Evolutionary conservation across 2,888 invertebrate species (phyloP).

Genomic region (Syritta pipiens): DNA sequence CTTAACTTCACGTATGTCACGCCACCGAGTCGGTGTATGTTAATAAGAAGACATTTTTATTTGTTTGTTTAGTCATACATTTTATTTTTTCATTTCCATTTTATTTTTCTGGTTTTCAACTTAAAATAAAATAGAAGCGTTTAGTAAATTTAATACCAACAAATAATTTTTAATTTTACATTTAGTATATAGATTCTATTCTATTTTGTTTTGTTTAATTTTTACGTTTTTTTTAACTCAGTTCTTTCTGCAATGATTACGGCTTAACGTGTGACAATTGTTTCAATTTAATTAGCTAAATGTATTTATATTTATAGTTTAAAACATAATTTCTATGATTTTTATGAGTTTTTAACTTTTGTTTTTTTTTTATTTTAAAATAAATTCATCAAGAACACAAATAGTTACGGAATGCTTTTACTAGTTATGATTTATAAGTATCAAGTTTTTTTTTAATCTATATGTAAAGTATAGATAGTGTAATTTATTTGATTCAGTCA

Average conservation of each 20-base stretch:
- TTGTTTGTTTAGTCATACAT: background rate
- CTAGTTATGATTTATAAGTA: slow-evolving; percentile 16
- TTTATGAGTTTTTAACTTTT: slow-evolving; percentile 3
- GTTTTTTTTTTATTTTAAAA: slow-evolving; percentile 30
- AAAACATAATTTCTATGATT: too few species aligned
- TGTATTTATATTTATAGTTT: background rate
- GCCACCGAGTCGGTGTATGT: too few species aligned
- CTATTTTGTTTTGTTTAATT: background rate
- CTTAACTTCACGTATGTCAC: too few species aligned
- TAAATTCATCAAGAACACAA: slow-evolving; percentile 68
- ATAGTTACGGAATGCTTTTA: slow-evolving; percentile 51
- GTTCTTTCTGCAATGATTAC: slow-evolving; percentile 58
- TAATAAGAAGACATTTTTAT: too few species aligned
- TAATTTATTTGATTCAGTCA: slow-evolving; percentile 39
- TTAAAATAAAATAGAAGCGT: slow-evolving; percentile 46
- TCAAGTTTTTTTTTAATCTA: slow-evolving; percentile 37
- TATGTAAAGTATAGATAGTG: slow-evolving; percentile 57
- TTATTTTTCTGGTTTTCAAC: slow-evolving; percentile 4
- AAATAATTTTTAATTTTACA: slow-evolving; percentile 37
- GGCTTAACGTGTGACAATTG: too few species aligned
- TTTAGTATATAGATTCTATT: slow-evolving; percentile 2
- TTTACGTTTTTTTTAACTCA: slow-evolving; percentile 36
- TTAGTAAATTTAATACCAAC: slow-evolving; percentile 37
- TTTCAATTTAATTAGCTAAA: too few species aligned
- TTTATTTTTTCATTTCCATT: background rate